These are phyloP conservation scores for Cygnus buccinator DNA, from an alignment of 2,113 vertebrate genomes.

Conservation along the genomic window DNA sequence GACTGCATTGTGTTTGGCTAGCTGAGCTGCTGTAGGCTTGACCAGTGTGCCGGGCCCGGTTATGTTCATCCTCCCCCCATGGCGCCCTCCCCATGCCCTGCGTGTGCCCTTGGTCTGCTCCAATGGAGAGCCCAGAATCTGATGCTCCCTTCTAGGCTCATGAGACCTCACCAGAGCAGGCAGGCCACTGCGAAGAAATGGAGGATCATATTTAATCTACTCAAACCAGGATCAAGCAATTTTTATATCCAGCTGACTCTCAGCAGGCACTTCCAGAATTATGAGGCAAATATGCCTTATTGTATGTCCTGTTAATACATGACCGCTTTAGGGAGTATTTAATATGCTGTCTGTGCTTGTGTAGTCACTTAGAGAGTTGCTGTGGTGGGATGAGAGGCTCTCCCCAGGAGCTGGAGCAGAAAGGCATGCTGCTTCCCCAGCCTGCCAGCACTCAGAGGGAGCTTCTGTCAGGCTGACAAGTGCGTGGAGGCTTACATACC, in stretches of 20 bases:
- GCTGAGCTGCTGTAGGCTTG: not conserved
- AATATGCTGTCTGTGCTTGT: accelerated
- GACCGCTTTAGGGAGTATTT: not conserved
- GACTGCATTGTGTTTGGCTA: no score
- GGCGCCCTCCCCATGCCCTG: no score
- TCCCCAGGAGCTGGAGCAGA: not conserved
- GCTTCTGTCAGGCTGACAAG: accelerated
- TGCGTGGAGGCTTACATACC: no score
- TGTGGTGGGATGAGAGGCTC: accelerated
- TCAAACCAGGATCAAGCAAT: not conserved
- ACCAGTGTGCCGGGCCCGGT: not conserved
- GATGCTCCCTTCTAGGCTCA: no score
- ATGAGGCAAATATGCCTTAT: not conserved
- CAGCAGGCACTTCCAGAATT: not conserved
- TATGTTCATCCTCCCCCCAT: no score
- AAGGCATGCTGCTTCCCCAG: not conserved
- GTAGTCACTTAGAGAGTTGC: accelerated
- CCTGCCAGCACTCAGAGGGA: no score
- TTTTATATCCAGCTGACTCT: not conserved
- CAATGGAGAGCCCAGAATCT: no score
- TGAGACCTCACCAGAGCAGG: not conserved
- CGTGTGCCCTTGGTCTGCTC: no score
- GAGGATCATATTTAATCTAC: not conserved
- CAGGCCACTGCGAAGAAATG: accelerated
- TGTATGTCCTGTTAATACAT: not conserved